Evolutionary conservation across 2,888 invertebrate genomes (phyloP).

Genomic region (Tenthredo amoena): DNA sequence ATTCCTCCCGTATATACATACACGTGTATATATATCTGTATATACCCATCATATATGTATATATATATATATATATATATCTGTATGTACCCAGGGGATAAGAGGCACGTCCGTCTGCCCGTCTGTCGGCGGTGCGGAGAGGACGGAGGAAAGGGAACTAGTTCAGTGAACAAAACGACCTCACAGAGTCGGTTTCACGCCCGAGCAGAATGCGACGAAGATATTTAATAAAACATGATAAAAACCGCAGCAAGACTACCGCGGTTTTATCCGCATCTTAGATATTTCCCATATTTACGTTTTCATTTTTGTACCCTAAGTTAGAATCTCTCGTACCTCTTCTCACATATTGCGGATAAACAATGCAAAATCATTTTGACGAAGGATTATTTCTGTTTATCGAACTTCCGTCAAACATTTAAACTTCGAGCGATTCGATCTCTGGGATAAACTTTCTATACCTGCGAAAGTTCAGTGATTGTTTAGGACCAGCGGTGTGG

Average conservation of each 20-base stretch:
- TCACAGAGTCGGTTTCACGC: conserved; percentile 50
- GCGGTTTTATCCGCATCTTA: not conserved
- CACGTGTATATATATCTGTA: not conserved
- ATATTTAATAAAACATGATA: conserved; percentile 11
- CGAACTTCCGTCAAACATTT: not conserved
- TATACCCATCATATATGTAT: not conserved
- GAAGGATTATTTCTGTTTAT: not conserved
- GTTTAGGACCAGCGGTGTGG: conserved; percentile 2
- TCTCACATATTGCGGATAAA: not conserved
- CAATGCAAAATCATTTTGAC: not conserved
- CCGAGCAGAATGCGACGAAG: conserved; percentile 14
- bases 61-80: not conserved
- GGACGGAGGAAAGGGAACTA: conserved; percentile 73
- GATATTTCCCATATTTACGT: not conserved
- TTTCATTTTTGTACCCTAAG: not conserved
- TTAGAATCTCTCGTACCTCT: not conserved
- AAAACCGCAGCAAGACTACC: not conserved
- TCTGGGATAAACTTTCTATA: not conserved
- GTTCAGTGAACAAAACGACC: conserved; percentile 78
- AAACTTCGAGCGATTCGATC: not conserved
- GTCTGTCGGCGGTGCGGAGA: conserved; percentile 50
- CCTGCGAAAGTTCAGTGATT: not conserved
- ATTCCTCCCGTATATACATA: conserved; percentile 35
- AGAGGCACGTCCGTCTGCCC: conserved; percentile 51
- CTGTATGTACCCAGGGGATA: conserved; percentile 48